A percentile compares a stretch with the other conserved stretches of the same genome.
Evolutionary conservation across 2,113 vertebrate species (phyloP).

Genomic region (Hippolais icterina): DNA sequence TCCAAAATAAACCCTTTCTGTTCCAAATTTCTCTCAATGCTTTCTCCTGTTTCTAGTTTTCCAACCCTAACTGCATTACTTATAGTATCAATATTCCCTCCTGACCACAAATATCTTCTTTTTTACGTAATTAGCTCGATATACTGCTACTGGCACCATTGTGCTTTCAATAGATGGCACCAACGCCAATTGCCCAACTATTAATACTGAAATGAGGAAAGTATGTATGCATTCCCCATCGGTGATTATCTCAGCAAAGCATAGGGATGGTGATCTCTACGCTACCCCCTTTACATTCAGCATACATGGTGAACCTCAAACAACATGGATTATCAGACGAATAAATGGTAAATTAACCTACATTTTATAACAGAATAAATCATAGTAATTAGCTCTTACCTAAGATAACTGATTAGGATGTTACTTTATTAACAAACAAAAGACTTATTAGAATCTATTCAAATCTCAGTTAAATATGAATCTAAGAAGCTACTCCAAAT

Average conservation of each 20-base stretch:
- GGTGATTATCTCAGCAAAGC: constrained; percentile 71
- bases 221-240: constrained; percentile 76
- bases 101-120: background rate
- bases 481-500: background rate
- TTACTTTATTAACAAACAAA: background rate
- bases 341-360: constrained; percentile 78
- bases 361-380: background rate
- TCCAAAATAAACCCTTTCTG: background rate
- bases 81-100: background rate
- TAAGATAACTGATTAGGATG: background rate
- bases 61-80: background rate
- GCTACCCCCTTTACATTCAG: constrained; percentile 82
- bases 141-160: constrained; percentile 86
- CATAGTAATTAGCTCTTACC: background rate
- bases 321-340: constrained; percentile 75
- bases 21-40: background rate
- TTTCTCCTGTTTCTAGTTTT: background rate
- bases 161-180: constrained; percentile 77
- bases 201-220: constrained; percentile 66
- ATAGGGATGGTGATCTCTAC: constrained; percentile 53
- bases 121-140: constrained; percentile 70
- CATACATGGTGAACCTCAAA: constrained; percentile 72
- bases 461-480: background rate
- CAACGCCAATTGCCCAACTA: constrained; percentile 82
- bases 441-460: background rate